These are phyloP conservation scores for Chaitophorus viminalis DNA, from an alignment of 2,888 invertebrate species.

Conservation along the genomic window DNA sequence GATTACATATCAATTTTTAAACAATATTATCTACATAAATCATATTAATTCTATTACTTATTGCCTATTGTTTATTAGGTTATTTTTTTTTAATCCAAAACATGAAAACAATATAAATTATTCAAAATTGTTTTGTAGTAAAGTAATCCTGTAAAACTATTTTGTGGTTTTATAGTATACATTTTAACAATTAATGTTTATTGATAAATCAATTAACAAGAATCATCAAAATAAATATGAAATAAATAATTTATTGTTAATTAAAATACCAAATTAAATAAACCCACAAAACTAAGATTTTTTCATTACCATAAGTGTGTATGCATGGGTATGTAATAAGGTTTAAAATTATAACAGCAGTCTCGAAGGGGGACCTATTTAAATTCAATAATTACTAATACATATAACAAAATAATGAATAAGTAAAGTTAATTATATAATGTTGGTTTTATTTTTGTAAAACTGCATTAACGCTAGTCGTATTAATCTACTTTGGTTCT, in stretches of 20 bases:
- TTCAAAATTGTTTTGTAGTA: background rate
- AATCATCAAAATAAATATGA: background rate
- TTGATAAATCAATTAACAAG: background rate
- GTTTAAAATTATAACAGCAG: background rate
- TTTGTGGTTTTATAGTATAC: background rate
- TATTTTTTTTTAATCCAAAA: background rate
- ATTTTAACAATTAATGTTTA: background rate
- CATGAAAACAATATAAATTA: background rate
- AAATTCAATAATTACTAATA: too few species aligned
- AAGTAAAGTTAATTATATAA: too few species aligned
- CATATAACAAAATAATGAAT: too few species aligned
- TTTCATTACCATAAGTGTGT: background rate
- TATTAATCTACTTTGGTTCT: too few species aligned
- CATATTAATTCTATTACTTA: background rate
- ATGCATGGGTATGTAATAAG: background rate
- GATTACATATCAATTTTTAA: background rate
- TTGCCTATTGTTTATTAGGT: too few species aligned
- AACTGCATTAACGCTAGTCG: too few species aligned
- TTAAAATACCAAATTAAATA: background rate
- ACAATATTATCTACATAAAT: background rate
- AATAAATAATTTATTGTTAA: background rate
- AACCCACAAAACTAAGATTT: background rate
- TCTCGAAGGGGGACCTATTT: too few species aligned
- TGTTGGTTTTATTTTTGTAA: too few species aligned
- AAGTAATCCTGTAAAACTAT: background rate